Evolutionary conservation across 2,797 vertebrate species (phyloP).

Genomic region (Gadopsis bispinosus): DNA sequence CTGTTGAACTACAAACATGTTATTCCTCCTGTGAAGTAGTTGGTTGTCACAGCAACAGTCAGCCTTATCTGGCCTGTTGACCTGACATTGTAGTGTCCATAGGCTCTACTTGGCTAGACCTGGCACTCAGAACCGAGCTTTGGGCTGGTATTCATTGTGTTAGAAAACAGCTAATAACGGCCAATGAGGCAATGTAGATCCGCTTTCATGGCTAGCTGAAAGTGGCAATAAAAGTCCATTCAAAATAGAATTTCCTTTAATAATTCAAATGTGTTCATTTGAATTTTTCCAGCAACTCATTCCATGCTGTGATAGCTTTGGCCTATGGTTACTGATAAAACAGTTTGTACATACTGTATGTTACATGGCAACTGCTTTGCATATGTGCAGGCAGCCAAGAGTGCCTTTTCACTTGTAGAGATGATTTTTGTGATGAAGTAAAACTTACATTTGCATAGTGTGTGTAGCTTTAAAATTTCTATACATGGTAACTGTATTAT

Average conservation of each 20-base stretch:
- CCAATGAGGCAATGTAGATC: not conserved
- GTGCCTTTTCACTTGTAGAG: not conserved
- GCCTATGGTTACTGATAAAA: not conserved
- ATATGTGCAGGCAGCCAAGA: not conserved
- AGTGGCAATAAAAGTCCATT: not conserved
- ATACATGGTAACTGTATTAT: not conserved
- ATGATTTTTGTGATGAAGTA: not conserved
- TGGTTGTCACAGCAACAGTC: constrained; percentile 1
- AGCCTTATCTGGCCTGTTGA: not conserved
- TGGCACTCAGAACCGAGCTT: not conserved
- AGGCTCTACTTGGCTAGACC: not conserved
- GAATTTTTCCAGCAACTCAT: not conserved
- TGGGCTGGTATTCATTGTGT: not conserved
- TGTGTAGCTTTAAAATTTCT: not conserved
- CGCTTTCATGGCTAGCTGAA: not conserved
- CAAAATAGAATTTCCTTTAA: not conserved
- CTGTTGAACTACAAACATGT: not conserved
- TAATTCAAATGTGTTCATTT: not conserved
- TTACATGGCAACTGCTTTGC: not conserved
- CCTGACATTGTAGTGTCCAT: not conserved
- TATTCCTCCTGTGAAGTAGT: not conserved
- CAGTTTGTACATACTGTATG: not conserved
- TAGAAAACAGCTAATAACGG: not conserved
- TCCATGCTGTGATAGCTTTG: not conserved
- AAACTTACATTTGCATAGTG: not conserved